A percentile compares a stretch with the other conserved stretches of the same genome.
phyloP scores from a whole-genome alignment of 1,140 invertebrate genomes.

The Bombus breviceps region DNA sequence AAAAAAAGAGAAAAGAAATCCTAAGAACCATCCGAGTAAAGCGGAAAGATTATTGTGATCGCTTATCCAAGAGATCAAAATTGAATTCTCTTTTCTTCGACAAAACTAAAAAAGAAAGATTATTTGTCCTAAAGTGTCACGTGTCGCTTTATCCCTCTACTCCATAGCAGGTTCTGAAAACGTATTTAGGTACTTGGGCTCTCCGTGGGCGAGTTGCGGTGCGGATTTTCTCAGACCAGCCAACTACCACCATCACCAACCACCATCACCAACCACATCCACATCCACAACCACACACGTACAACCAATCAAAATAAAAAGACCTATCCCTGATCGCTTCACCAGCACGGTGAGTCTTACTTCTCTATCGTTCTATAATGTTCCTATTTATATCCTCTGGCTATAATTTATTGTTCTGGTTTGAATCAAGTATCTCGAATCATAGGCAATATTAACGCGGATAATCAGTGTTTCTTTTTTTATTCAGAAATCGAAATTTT shows the following conservation, averaged over 20 bases:
- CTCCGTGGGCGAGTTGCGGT: slow-evolving; percentile 68
- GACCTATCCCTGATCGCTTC: slow-evolving; percentile 76
- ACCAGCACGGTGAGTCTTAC: slow-evolving; percentile 80
- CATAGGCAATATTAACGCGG: neutral
- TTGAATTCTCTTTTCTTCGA: slow-evolving; percentile 22
- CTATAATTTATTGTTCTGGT: slow-evolving; percentile 10
- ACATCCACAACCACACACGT: slow-evolving; percentile 71
- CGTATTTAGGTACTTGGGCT: slow-evolving; percentile 66
- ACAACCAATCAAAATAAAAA: slow-evolving; percentile 67
- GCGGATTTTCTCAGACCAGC: slow-evolving; percentile 72
- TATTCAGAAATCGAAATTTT: neutral
- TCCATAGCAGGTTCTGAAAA: slow-evolving; percentile 72
- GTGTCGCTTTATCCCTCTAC: slow-evolving; percentile 68
- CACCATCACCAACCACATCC: slow-evolving; percentile 67
- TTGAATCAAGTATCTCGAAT: slow-evolving; percentile 31
- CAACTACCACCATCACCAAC: slow-evolving; percentile 65
- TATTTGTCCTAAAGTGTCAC: slow-evolving; percentile 50
- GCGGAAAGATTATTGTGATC: neutral
- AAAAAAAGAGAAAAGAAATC: neutral
- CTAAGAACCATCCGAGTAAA: too few relatives aligned
- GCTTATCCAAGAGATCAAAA: slow-evolving; percentile 26
- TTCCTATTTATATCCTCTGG: slow-evolving; percentile 49
- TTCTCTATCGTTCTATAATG: slow-evolving; percentile 74
- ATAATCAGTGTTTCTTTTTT: neutral
- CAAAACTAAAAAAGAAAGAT: slow-evolving; percentile 4